phyloP scores from a whole-genome alignment of 2,113 vertebrate genomes.

The Lepisosteus oculatus region DNA sequence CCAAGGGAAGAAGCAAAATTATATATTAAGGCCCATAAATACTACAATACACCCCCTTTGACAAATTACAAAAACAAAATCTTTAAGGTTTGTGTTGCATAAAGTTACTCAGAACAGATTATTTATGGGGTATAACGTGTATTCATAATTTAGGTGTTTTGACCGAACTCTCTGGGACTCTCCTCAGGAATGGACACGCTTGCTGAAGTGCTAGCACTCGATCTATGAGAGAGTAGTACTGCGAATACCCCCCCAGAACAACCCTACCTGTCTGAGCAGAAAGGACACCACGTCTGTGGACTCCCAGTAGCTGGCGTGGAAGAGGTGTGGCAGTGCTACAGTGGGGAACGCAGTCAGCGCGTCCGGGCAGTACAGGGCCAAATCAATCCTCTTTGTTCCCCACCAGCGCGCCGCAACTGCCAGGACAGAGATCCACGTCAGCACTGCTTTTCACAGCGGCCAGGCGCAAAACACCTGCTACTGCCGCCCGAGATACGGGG shows the following conservation, averaged over 20 bases:
- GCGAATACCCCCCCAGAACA: background rate
- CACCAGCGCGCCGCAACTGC: constrained; percentile 91
- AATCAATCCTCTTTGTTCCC: constrained; percentile 94
- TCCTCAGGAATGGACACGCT: background rate
- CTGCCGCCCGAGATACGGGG: background rate
- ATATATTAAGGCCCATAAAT: too few relatives aligned
- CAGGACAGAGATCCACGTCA: constrained; percentile 8
- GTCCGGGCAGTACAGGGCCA: constrained; percentile 90
- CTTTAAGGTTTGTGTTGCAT: too few relatives aligned
- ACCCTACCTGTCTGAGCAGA: constrained; percentile 85
- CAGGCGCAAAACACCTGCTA: background rate
- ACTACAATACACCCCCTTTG: too few relatives aligned
- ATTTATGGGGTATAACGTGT: too few relatives aligned
- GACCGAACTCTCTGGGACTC: too few relatives aligned
- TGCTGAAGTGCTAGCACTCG: background rate
- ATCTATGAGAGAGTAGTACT: background rate
- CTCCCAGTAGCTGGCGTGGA: constrained; percentile 98
- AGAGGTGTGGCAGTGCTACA: constrained; percentile 91
- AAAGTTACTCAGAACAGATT: too few relatives aligned
- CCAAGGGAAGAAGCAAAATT: too few relatives aligned
- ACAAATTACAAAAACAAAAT: too few relatives aligned
- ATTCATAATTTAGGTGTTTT: too few relatives aligned
- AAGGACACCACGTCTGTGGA: constrained; percentile 93
- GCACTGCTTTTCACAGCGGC: background rate
- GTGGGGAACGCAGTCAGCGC: constrained; percentile 91